A percentile compares a stretch with the other conserved stretches of the same genome.
Conservation (phyloP, 2,797 vertebrate genomes). For the Sebastes aleutianus region DNA sequence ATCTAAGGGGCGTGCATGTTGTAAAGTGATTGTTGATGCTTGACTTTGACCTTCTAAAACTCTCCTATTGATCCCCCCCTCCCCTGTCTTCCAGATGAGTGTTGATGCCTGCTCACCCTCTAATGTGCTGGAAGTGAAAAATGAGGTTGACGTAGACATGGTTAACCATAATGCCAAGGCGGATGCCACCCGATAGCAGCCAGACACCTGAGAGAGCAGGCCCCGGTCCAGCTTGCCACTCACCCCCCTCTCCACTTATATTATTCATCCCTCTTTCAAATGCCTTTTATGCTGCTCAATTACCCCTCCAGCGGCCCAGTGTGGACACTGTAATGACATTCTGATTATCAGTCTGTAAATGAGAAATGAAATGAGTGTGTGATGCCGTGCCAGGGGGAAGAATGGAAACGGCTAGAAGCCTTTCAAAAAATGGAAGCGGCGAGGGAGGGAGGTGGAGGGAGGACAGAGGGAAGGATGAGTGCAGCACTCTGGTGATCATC, state of each 20-base stretch:
- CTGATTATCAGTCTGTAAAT: constrained; percentile 99
- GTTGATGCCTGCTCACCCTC: constrained; percentile 58
- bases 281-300: constrained; percentile 92
- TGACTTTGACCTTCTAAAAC: constrained; percentile 77
- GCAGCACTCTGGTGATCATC: constrained; percentile 64
- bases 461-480: constrained; percentile 59
- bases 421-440: constrained; percentile 78
- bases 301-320: constrained; percentile 89
- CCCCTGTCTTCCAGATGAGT: constrained; percentile 50
- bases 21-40: constrained; percentile 73
- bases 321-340: constrained; percentile 96
- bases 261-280: constrained; percentile 83
- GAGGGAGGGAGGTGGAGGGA: constrained; percentile 51
- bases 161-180: constrained; percentile 71
- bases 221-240: constrained; percentile 66
- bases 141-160: constrained; percentile 72
- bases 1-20: constrained; percentile 54
- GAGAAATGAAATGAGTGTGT: constrained; percentile 98
- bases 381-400: constrained; percentile 86
- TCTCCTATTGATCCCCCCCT: constrained; percentile 69
- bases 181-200: constrained; percentile 77
- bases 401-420: constrained; percentile 82
- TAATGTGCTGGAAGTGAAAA: constrained; percentile 68
- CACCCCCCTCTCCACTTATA: constrained; percentile 68
- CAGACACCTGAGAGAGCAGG: constrained; percentile 81